Evolutionary conservation across 2,888 invertebrate genomes (phyloP), one percentile per base, ranked within the genome.

Genomic region (Orchesella flavescens): DNA sequence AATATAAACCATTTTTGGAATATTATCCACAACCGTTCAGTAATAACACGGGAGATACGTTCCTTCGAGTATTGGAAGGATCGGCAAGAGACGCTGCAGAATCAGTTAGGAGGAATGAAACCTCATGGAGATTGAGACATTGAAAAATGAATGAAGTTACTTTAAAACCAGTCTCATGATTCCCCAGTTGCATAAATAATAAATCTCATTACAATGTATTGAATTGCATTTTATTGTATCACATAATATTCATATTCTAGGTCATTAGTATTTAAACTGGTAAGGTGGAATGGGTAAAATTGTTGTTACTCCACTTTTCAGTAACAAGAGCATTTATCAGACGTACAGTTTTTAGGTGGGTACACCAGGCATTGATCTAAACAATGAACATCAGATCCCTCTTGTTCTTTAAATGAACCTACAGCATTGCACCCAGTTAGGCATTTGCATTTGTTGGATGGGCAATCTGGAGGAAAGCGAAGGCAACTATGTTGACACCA

Each of bases 401-500:
- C 92, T 61, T 92, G 91, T 12, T 94, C 94, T 87, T 92, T 93
- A 83, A 95, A 90, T 89, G 95, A 94, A 1, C 96, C 96, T 34
- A 95, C 91, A 0, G 95, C 95, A 83, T 95, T 94, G 90, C 96
- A 96, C n/a, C 93, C 93, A 89, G 94, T 93, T 75, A 96, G 95
- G 90, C 96, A 96, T 84, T 92, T 91, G 89, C 96, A 96, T 73
- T 95, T 91, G 0, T 92, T 91, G 68, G 92, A 91, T 0, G 96
- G 96, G 89, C 96, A 96, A 90, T 95, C 94, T 1, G 96, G 95
- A 0, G 96, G 96, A 90, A 96, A 96, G 82, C 95, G 93, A 86
- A 96, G 91, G 87, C 96, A 97, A 91, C 96, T 96, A 49, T 92
- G 93, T 90, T 95, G 94, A 89, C 96, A 96, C 96, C 96, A 96